Evolutionary conservation across 2,888 invertebrate genomes (phyloP), one percentile per base, ranked within the genome.

Genomic region (Auanema freiburgensis): DNA sequence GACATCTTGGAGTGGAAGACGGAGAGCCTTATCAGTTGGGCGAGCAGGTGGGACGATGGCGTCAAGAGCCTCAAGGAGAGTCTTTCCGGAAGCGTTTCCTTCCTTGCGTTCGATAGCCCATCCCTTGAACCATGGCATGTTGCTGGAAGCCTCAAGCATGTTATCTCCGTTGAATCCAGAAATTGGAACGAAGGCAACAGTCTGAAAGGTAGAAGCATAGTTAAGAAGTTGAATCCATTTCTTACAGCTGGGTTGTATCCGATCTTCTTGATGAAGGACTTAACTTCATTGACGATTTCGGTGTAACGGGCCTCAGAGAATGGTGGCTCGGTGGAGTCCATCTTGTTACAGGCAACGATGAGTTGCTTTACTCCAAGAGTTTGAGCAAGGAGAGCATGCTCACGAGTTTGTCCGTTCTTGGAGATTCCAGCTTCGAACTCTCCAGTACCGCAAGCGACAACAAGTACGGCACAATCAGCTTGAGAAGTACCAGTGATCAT

Each of bases 131-230:
- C 95, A 95, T 76, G 89, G 88, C 93, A 95, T 97, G 87, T 96
- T 97, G 84, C 88, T 88, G 61, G 94, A 94, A 71, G 90, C 86
- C 88, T 97, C 97, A 87, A 98, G 88, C 96, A 99, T 97, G 90
- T 98, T 99, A 88, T 99, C 98, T 86, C 98, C 98, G 86, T 96
- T 92, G 96, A 96, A 98, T 84, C 98, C 98, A 84, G 97, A 98
- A 87, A 99, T 97, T 84, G 98, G 98, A 71, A 98, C 95, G 87
- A 97, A 97, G 75, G 97, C 91, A 81, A 98, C 96, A 58, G 92
- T 90, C 79, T 91, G n/a, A n/a, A n/a, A n/a, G n/a, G n/a, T n/a
- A n/a, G n/a, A n/a, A n/a, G n/a, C n/a, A n/a, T n/a, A n/a, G n/a
- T n/a, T n/a, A n/a, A n/a, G n/a, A n/a, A n/a, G n/a, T n/a, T n/a